Evolutionary conservation across 2,113 vertebrate genomes (phyloP), one percentile per base, ranked within the genome.

Genomic region (Phaethon lepturus): DNA sequence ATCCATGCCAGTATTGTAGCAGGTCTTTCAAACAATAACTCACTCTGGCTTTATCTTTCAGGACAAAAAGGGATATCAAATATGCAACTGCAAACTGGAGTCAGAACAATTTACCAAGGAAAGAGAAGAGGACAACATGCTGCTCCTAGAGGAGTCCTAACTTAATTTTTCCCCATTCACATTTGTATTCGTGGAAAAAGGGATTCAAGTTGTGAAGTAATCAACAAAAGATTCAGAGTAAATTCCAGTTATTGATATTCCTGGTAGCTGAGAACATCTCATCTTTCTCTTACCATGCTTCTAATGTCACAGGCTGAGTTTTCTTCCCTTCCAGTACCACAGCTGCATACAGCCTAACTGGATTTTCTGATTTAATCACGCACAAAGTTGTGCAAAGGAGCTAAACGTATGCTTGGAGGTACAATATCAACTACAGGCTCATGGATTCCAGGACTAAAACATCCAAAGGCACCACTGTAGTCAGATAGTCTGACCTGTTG

Each of bases 181-280:
- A 3, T 67, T 87, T 81, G 52, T 91, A 49, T 90, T 91, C 87
- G 87, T 93, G 76, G 69, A 95, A 94, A 79, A 93, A 74, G 67
- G 40, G 19, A 59, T 68, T 56, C 31, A 78, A 45, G 13, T 78
- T 91, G 33, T 52, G 66, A 87, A 68, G 73, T 56, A 90, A 85
- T 67, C 73, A 56, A 68, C 15, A 35, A 67, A 91, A 33, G 22
- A 33, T 77, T 89, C 52, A 73, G 35, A 53, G 26, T 83, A 66
- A 92, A 67, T 88, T 94, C 72, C 59, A 53, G 13, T 88, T 76
- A 92, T 3, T 63, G 66, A 42, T 91, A 91, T 94, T 91, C 68
- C 47, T 91, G n/a, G 47, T 80, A 86, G n/a, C 26, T 50, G 75
- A 92, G 75, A 95, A 90, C 38, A 53, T 67, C 22, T 88, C 17